Conservation (phyloP, 2,113 vertebrate genomes). For the Progne subis region DNA sequence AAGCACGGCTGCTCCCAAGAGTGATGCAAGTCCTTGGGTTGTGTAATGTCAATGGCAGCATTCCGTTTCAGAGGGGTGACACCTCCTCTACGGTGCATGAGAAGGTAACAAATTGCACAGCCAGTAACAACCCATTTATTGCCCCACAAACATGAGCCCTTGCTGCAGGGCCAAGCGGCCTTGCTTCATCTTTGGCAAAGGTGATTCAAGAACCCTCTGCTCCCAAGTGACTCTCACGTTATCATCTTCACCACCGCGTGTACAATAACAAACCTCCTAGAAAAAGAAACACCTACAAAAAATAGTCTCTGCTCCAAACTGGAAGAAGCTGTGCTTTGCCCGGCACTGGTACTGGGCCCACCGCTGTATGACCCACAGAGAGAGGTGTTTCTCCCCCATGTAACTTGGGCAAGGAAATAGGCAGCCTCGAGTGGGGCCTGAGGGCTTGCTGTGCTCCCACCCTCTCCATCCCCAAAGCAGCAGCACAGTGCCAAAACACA, state of each 20-base stretch:
- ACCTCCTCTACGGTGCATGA: background rate
- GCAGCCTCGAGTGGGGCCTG: accelerated
- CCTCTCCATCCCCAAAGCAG: background rate
- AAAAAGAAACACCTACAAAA: background rate
- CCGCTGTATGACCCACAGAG: background rate
- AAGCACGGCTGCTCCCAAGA: background rate
- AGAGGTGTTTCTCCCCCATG: background rate
- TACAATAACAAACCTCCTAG: background rate
- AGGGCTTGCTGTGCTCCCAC: background rate
- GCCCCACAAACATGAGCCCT: background rate
- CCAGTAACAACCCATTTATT: background rate
- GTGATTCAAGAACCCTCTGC: background rate
- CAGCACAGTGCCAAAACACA: background rate
- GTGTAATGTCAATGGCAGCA: accelerated
- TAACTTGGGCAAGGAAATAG: background rate
- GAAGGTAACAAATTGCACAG: background rate
- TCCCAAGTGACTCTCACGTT: background rate
- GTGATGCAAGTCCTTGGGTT: background rate
- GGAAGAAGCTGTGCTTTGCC: background rate
- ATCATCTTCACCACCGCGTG: background rate
- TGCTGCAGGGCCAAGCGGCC: background rate
- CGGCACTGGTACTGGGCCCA: background rate
- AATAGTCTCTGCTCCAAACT: background rate
- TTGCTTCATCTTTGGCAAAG: background rate
- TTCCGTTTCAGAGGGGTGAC: background rate